These are phyloP conservation scores for Zoanthus gigantus DNA, from an alignment of 92 coral and sea anemone genomes.

Conservation along the genomic window DNA sequence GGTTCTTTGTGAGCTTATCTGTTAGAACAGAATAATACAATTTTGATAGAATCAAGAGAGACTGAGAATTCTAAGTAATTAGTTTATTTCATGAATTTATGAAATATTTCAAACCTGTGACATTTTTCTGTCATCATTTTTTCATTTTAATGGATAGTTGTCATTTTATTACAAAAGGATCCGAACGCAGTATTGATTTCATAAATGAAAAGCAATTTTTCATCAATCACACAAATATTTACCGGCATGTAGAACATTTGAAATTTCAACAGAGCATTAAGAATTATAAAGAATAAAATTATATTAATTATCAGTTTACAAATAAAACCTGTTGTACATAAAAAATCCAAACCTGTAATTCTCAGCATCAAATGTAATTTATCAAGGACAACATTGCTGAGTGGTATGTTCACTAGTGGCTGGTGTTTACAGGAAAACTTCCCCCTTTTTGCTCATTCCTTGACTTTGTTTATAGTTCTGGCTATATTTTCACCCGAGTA, in stretches of 20 bases:
- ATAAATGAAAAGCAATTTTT: too few species aligned
- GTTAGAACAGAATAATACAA: neutral
- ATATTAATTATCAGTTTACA: neutral
- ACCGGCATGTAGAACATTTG: too few species aligned
- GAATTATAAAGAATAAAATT: neutral
- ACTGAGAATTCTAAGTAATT: neutral
- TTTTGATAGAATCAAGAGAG: neutral
- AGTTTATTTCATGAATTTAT: neutral
- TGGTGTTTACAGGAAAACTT: conserved; percentile 52
- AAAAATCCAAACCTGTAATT: conserved; percentile 39
- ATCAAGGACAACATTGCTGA: conserved; percentile 65
- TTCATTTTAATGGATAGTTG: too few species aligned
- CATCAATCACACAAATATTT: too few species aligned
- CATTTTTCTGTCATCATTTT: too few species aligned
- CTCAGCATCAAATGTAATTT: conserved; percentile 69
- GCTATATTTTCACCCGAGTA: conserved; percentile 43
- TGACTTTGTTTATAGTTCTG: conserved; percentile 50
- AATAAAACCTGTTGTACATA: neutral
- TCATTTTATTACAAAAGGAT: too few species aligned
- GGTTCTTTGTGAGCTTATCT: conserved; percentile 64
- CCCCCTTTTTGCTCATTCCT: conserved; percentile 37
- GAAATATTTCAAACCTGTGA: conserved; percentile 9
- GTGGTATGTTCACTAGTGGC: conserved; percentile 54
- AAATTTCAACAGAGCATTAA: too few species aligned
- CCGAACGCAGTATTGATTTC: too few species aligned